These are phyloP conservation scores for Heliconius sara DNA, from an alignment of 2,888 invertebrate species.

Conservation along the genomic window DNA sequence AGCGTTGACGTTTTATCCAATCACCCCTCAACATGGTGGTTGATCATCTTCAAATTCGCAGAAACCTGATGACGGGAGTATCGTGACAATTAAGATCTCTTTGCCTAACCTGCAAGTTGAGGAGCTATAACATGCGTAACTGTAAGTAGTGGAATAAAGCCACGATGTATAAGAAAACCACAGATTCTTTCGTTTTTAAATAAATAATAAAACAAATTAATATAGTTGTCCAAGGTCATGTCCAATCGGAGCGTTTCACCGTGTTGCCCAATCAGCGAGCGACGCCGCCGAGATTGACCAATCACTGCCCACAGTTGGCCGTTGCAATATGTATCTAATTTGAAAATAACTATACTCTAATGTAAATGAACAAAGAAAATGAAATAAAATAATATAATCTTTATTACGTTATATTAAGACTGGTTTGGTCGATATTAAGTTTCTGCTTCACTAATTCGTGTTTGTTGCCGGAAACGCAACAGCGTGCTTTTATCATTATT, in stretches of 20 bases:
- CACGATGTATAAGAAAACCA: not conserved
- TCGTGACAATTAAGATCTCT: too few relatives aligned
- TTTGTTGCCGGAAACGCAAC: conserved; percentile 9
- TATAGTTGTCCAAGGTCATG: conserved; percentile 48
- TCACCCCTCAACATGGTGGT: too few relatives aligned
- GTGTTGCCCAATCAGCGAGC: conserved; percentile 46
- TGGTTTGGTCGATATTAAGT: not conserved
- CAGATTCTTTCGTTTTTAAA: not conserved
- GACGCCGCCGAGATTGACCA: conserved; percentile 45
- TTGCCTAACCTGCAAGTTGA: too few relatives aligned
- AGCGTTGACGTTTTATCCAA: too few relatives aligned
- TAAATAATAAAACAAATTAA: not conserved
- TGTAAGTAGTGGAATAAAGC: not conserved
- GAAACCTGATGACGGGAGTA: too few relatives aligned
- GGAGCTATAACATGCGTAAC: not conserved
- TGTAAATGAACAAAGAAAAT: conserved; percentile 2
- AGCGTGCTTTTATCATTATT: not conserved
- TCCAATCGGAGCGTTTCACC: conserved; percentile 66
- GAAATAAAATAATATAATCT: not conserved
- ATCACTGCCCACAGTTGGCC: conserved; percentile 43
- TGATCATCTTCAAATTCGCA: too few relatives aligned
- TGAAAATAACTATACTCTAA: not conserved
- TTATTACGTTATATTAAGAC: not conserved
- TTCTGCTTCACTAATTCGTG: conserved; percentile 2
- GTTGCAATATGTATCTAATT: conserved; percentile 24